Evolutionary conservation across 2,797 vertebrate species (phyloP).

Genomic region (Manis javanica): DNA sequence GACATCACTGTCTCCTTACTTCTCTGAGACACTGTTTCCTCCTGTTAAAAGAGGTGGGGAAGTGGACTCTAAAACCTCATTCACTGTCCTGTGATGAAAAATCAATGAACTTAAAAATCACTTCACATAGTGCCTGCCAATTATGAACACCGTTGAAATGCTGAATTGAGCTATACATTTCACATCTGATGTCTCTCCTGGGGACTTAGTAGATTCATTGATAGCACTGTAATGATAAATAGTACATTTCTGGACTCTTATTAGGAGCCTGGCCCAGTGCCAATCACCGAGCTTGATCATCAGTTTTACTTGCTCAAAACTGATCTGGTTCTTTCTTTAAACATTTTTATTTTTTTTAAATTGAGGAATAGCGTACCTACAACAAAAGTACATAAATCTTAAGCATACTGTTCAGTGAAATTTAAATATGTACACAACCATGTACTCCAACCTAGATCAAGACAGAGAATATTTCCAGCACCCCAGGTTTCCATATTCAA

Average conservation of each 20-base stretch:
- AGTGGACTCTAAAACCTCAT: constrained; percentile 13
- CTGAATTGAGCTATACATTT: not conserved
- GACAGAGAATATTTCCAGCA: not conserved
- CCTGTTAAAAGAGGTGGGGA: not conserved
- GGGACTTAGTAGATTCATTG: not conserved
- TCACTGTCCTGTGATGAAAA: not conserved
- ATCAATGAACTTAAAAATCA: not conserved
- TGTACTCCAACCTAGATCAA: not conserved
- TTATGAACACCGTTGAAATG: not conserved
- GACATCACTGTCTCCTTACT: not conserved
- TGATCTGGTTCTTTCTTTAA: not conserved
- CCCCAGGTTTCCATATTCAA: not conserved
- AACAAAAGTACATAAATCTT: not conserved
- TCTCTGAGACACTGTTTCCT: constrained; percentile 14
- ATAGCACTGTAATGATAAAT: not conserved
- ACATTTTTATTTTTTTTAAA: not conserved
- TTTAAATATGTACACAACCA: not conserved
- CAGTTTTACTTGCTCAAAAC: not conserved
- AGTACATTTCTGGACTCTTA: not conserved
- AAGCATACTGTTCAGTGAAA: not conserved
- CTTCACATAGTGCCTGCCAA: constrained; percentile 36
- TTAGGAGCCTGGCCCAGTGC: not conserved
- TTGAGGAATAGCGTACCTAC: not conserved
- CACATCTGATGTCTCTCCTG: not conserved
- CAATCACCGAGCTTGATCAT: not conserved